Percentiles rank a stretch among this genome's conserved stretches.
Conservation (phyloP, 2,797 vertebrate species). For the Gymnocypris eckloni region DNA sequence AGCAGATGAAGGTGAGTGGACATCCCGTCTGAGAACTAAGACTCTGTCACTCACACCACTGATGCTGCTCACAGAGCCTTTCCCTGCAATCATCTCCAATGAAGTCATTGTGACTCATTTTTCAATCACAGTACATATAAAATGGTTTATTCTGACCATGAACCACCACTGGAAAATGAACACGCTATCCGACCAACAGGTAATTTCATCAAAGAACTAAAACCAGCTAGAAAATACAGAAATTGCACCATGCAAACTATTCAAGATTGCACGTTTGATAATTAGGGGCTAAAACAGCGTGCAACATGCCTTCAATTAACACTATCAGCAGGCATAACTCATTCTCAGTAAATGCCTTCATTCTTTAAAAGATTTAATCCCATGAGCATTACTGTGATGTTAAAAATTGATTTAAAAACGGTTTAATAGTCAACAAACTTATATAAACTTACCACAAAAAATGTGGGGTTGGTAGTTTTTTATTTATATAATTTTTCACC, state of each 20-base stretch:
- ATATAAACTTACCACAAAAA: background rate
- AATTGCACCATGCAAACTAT: background rate
- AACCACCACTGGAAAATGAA: background rate
- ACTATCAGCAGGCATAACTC: background rate
- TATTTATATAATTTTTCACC: background rate
- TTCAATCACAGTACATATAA: background rate
- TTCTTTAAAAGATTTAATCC: background rate
- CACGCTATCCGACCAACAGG: background rate
- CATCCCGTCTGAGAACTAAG: background rate
- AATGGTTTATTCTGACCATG: background rate
- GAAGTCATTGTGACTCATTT: background rate
- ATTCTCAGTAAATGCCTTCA: background rate
- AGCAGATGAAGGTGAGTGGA: constrained; percentile 10
- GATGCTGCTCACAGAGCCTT: background rate
- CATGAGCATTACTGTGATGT: background rate
- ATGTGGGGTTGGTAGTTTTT: background rate
- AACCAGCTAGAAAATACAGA: background rate
- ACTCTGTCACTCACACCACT: constrained; percentile 16
- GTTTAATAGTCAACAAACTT: background rate
- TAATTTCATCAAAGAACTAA: background rate
- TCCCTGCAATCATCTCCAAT: background rate
- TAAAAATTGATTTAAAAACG: background rate
- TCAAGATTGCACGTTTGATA: background rate
- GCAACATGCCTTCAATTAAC: background rate
- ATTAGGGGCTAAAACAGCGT: background rate